These are phyloP conservation scores for Xestoiulus laeticollis DNA, from an alignment of 2,888 invertebrate genomes.

Conservation along the genomic window DNA sequence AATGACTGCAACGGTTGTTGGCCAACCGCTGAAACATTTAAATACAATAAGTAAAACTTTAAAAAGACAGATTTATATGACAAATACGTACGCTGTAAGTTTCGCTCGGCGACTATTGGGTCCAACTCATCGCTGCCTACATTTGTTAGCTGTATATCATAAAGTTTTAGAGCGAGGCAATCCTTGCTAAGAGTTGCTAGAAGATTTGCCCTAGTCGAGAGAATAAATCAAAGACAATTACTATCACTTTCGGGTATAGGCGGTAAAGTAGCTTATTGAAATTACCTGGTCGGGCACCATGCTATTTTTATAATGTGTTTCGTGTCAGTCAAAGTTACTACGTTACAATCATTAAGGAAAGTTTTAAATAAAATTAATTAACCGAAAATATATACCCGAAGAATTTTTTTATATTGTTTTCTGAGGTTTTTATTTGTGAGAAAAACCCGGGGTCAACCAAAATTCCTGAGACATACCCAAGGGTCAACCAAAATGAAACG, in stretches of 20 bases:
- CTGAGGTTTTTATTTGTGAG: no score
- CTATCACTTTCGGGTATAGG: not conserved
- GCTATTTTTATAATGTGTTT: constrained; percentile 78
- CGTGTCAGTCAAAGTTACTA: constrained; percentile 72
- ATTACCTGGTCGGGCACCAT: constrained; percentile 88
- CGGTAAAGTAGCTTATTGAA: not conserved
- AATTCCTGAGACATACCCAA: no score
- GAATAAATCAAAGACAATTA: constrained; percentile 53
- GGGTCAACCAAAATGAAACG: no score
- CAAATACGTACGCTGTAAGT: constrained; percentile 60
- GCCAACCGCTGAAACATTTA: constrained; percentile 58
- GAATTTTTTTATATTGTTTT: no score
- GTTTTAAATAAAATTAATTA: not conserved
- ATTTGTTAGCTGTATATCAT: constrained; percentile 81
- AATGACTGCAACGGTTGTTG: constrained; percentile 73
- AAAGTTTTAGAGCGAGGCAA: constrained; percentile 77
- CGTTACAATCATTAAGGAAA: constrained; percentile 55
- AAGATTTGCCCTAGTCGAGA: constrained; percentile 72
- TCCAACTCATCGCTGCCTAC: constrained; percentile 76
- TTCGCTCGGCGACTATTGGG: constrained; percentile 78
- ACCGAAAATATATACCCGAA: no score
- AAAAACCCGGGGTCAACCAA: no score
- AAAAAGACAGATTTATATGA: not conserved
- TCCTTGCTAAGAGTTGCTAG: constrained; percentile 85
- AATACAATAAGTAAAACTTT: not conserved